These are phyloP conservation scores for Drosophila recens DNA, from an alignment of 2,888 invertebrate genomes.

Conservation along the genomic window DNA sequence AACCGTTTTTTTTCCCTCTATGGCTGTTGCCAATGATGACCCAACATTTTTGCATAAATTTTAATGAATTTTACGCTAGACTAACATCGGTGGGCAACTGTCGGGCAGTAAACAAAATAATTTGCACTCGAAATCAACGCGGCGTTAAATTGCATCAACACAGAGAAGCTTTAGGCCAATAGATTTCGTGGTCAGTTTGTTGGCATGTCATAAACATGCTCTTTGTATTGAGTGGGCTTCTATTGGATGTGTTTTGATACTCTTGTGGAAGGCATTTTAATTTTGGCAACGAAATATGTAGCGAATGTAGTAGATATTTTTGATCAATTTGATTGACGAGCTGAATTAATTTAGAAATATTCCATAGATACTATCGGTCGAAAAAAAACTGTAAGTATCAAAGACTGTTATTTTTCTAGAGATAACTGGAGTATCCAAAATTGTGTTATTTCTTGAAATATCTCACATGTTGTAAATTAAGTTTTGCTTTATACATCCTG, in stretches of 20 bases:
- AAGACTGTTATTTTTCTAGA: no score
- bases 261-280: background rate
- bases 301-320: no score
- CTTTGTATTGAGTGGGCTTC: constrained; percentile 18
- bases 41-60: constrained; percentile 80
- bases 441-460: background rate
- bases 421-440: background rate
- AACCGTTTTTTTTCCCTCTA: constrained; percentile 4
- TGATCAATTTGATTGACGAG: no score
- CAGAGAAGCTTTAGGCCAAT: constrained; percentile 28
- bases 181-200: constrained; percentile 38
- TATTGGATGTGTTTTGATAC: constrained; percentile 3
- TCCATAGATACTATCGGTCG: no score
- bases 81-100: constrained; percentile 21
- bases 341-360: no score
- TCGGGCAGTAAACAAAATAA: constrained; percentile 58
- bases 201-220: constrained; percentile 52
- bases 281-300: background rate
- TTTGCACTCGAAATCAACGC: constrained; percentile 66
- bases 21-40: constrained; percentile 50
- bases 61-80: constrained; percentile 74
- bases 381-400: no score
- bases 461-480: no score
- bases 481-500: no score
- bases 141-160: constrained; percentile 77